Evolutionary conservation across 2,888 invertebrate genomes (phyloP).

Genomic region (Hypomecis atomaria): DNA sequence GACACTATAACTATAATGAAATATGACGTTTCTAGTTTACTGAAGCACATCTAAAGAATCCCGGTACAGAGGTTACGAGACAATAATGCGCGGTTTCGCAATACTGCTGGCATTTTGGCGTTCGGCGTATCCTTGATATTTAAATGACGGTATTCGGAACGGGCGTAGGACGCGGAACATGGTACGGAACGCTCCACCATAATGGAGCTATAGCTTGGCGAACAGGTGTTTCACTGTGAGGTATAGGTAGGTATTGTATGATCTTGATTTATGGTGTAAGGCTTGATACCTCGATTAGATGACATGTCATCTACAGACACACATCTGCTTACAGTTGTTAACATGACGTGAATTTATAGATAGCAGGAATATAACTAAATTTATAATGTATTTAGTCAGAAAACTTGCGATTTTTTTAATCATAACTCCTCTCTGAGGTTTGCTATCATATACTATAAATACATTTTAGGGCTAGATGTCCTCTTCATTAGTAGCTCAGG

Average conservation of each 20-base stretch:
- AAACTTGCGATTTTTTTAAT: no score
- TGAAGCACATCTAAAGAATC: constrained; percentile 45
- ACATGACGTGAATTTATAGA: no score
- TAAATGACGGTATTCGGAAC: constrained; percentile 72
- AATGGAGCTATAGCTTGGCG: not conserved
- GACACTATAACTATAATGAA: constrained; percentile 40
- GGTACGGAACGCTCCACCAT: constrained; percentile 39
- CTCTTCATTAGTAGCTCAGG: no score
- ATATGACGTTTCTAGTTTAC: constrained; percentile 50
- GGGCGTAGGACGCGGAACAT: constrained; percentile 75
- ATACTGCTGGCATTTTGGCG: constrained; percentile 74
- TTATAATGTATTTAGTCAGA: no score
- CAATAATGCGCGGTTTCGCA: constrained; percentile 68
- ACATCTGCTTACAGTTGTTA: no score
- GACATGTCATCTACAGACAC: no score
- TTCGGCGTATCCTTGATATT: constrained; percentile 83
- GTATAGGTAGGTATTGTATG: not conserved
- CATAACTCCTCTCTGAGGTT: no score
- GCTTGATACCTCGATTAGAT: no score
- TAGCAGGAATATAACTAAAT: no score
- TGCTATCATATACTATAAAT: no score
- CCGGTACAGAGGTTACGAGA: constrained; percentile 50
- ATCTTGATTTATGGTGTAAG: not conserved
- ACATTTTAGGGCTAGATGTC: no score
- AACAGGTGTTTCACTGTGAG: constrained; percentile 16